Percentiles rank a stretch among this genome's conserved stretches.
These are phyloP conservation scores for Adrianichthys oophorus DNA, from an alignment of 2,797 vertebrate species.

Conservation along the genomic window DNA sequence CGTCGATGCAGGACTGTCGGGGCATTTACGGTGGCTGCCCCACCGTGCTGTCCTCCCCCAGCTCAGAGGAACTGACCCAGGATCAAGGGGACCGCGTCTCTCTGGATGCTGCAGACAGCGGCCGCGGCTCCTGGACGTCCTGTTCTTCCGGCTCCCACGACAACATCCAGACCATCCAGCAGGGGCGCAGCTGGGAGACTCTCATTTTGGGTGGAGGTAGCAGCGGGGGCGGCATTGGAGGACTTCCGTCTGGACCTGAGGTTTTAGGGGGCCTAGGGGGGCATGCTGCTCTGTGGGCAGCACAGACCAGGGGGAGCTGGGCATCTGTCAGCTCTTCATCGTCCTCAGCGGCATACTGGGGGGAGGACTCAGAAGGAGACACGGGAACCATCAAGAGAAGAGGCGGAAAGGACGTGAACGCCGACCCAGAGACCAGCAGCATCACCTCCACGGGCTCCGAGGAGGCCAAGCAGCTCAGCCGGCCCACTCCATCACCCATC, in stretches of 20 bases:
- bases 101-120: constrained; percentile 95
- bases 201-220: constrained; percentile 73
- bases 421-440: constrained; percentile 90
- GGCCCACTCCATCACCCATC: constrained; percentile 84
- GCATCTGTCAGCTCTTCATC: constrained; percentile 82
- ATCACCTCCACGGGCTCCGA: constrained; percentile 86
- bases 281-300: constrained; percentile 80
- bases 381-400: constrained; percentile 97
- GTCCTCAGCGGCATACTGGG: constrained; percentile 92
- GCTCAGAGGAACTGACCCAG: constrained; percentile 94
- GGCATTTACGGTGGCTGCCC: constrained; percentile 86
- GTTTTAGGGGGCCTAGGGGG: constrained; percentile 59
- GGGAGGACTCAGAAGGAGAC: constrained; percentile 96
- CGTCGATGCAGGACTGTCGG: constrained; percentile 89
- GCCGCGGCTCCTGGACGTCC: constrained; percentile 98
- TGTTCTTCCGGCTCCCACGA: constrained; percentile 98
- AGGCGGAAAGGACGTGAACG: constrained; percentile 92
- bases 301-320: constrained; percentile 95
- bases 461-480: constrained; percentile 84
- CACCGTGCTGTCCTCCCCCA: constrained; percentile 92
- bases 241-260: constrained; percentile 58
- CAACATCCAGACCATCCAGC: constrained; percentile 98
- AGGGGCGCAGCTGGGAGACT: constrained; percentile 97
- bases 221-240: constrained; percentile 70
- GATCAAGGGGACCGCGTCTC: constrained; percentile 96